Percentiles rank a stretch among this genome's conserved stretches.
phyloP scores from a whole-genome alignment of 2,113 vertebrate species.

The Astur gentilis region DNA sequence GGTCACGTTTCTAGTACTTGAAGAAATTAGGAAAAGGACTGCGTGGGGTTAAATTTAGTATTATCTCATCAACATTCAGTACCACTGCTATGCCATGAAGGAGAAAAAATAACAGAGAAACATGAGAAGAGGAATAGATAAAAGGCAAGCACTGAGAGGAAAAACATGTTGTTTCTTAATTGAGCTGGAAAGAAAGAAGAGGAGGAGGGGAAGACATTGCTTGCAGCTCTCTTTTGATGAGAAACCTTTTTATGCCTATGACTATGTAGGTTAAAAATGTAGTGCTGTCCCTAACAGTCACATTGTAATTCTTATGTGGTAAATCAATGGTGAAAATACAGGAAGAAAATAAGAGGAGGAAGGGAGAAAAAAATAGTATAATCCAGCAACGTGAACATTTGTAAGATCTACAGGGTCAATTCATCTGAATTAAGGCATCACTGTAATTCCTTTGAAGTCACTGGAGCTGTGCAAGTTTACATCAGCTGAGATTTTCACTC shows the following conservation, averaged over 20 bases:
- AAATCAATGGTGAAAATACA: neutral
- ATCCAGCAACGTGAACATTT: neutral
- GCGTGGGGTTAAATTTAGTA: constrained; percentile 38
- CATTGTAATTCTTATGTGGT: neutral
- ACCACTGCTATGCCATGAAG: constrained; percentile 11
- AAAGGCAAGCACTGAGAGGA: constrained; percentile 43
- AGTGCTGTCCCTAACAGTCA: neutral
- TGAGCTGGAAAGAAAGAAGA: constrained; percentile 42
- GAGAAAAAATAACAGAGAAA: constrained; percentile 60
- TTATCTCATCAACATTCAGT: constrained; percentile 61
- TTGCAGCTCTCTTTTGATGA: constrained; percentile 34
- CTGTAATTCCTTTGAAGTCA: neutral
- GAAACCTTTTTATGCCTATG: constrained; percentile 19
- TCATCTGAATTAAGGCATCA: neutral
- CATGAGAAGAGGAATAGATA: constrained; percentile 56
- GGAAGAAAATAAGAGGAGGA: neutral
- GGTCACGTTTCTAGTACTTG: neutral
- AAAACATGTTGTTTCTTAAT: constrained; percentile 62
- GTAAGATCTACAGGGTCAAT: neutral
- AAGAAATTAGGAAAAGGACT: constrained; percentile 24
- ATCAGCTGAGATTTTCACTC: neutral
- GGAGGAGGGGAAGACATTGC: neutral
- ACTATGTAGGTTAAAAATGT: constrained; percentile 30
- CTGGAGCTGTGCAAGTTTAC: neutral
- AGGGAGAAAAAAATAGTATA: neutral